Conservation (phyloP, 1,140 invertebrate genomes). For the Lanistes nyassanus region DNA sequence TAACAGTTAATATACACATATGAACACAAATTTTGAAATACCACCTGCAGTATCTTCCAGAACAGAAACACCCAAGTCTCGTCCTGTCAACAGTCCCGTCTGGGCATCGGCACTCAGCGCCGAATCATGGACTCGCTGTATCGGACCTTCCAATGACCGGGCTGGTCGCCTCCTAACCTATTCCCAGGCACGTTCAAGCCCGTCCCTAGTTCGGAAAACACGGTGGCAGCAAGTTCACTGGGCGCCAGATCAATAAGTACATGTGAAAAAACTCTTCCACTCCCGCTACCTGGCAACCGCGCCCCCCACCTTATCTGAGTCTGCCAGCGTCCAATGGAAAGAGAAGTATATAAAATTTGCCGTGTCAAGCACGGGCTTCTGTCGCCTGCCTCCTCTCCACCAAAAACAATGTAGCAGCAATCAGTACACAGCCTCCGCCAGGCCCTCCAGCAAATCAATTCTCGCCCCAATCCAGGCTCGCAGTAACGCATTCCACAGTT, state of each 20-base stretch:
- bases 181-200: no score
- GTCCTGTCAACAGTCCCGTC: no score
- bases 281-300: conserved; percentile 25
- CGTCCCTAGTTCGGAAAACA: background rate
- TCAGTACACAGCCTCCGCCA: conserved; percentile 1
- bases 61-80: no score
- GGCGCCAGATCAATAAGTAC: conserved; percentile 14
- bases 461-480: conserved; percentile 12
- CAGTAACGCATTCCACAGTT: conserved; percentile 2
- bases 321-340: no score
- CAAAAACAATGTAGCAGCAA: conserved; percentile 9
- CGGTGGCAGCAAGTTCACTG: conserved; percentile 3
- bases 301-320: background rate
- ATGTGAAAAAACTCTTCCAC: conserved; percentile 21
- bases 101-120: no score
- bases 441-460: conserved; percentile 15
- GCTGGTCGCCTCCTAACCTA: no score
- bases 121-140: no score
- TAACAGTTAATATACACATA: no score
- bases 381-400: background rate
- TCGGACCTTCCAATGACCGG: no score
- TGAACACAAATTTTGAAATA: no score
- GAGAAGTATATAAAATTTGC: background rate
- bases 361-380: background rate
- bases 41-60: no score